Evolutionary conservation across 2,888 invertebrate genomes (phyloP).

Genomic region (Pyralis farinalis): DNA sequence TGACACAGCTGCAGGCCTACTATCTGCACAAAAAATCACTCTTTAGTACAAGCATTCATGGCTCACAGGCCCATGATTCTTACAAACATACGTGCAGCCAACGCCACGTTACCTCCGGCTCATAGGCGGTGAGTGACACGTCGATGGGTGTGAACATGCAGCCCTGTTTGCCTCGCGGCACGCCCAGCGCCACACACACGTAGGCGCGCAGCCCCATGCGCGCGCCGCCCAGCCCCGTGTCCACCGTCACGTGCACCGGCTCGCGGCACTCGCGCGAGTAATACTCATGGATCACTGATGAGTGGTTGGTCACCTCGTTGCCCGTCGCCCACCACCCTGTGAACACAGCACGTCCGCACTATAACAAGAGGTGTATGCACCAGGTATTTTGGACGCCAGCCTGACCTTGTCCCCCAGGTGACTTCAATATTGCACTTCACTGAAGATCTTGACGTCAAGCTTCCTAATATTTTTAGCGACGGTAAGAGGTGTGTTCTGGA

Average conservation of each 20-base stretch:
- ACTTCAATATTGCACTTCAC: no score
- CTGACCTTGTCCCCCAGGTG: no score
- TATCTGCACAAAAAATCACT: no score
- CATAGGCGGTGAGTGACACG: conserved; percentile 93
- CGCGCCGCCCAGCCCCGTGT: conserved; percentile 92
- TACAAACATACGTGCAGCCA: no score
- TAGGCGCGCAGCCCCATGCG: conserved; percentile 97
- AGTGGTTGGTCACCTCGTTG: conserved; percentile 97
- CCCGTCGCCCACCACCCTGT: conserved; percentile 98
- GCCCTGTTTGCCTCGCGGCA: conserved; percentile 95
- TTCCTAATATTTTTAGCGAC: no score
- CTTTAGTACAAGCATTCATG: no score
- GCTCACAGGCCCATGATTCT: no score
- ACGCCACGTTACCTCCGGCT: conserved; percentile 97
- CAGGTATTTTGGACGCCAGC: no score
- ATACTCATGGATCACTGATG: conserved; percentile 98
- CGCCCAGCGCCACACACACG: conserved; percentile 95
- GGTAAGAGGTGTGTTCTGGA: no score
- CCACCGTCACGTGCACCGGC: conserved; percentile 97
- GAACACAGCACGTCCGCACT: conserved; percentile 3
- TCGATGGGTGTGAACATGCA: conserved; percentile 98
- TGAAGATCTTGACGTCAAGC: no score
- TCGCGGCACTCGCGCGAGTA: conserved; percentile 96
- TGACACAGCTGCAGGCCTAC: conserved; percentile 90
- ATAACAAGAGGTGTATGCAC: no score